phyloP scores from a whole-genome alignment of 2,113 vertebrate genomes.

The Microtus richardsoni region DNA sequence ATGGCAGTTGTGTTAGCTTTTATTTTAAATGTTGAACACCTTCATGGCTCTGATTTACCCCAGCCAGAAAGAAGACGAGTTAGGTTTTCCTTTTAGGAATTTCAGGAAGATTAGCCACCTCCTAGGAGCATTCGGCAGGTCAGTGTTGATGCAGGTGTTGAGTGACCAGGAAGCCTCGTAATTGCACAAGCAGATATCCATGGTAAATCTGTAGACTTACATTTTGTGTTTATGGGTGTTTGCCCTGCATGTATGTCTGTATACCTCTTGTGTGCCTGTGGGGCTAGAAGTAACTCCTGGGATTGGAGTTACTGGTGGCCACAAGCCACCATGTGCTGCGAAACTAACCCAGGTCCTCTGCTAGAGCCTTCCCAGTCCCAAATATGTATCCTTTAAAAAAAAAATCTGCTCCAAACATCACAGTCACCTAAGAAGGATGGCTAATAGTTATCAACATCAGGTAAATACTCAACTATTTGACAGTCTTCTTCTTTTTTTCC shows the following conservation, averaged over 20 bases:
- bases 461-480: background rate
- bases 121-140: too few species aligned
- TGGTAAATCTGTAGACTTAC: background rate
- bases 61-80: background rate
- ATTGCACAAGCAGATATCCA: background rate
- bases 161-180: background rate
- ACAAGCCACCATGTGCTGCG: background rate
- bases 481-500: background rate
- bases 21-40: background rate
- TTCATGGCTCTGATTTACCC: background rate
- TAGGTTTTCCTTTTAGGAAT: background rate
- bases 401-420: background rate
- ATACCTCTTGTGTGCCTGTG: background rate
- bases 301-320: background rate
- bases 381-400: background rate
- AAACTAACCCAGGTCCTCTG: background rate
- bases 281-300: background rate
- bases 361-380: background rate
- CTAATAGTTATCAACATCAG: background rate
- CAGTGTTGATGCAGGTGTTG: background rate
- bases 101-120: background rate
- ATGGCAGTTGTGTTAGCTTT: background rate
- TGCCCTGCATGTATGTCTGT: background rate
- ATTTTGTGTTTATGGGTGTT: background rate
- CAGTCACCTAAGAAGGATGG: background rate